phyloP scores from a whole-genome alignment of 2,113 vertebrate species.

The Erythrolamprus reginae region DNA sequence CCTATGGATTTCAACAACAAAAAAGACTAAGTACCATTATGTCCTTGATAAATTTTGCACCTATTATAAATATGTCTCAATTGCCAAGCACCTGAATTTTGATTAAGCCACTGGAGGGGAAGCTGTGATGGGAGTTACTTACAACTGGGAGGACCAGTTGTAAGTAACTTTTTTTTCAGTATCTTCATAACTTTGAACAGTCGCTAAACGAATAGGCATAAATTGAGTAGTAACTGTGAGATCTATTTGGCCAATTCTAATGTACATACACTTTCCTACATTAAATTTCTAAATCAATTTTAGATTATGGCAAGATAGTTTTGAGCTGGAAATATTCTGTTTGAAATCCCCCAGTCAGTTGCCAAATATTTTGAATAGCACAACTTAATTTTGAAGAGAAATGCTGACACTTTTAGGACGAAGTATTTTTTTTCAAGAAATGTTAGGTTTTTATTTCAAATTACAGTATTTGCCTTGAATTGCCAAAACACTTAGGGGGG shows the following conservation, averaged over 20 bases:
- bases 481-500: neutral
- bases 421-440: neutral
- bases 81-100: neutral
- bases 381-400: neutral
- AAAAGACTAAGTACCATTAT: neutral
- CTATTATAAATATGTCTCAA: neutral
- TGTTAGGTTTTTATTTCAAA: neutral
- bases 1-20: neutral
- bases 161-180: neutral
- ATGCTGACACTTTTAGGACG: neutral
- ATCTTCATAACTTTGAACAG: neutral
- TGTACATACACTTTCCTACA: neutral
- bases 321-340: neutral
- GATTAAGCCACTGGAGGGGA: neutral
- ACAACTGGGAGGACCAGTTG: neutral
- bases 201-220: neutral
- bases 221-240: neutral
- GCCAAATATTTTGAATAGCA: neutral
- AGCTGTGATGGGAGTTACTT: neutral
- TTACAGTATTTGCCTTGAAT: neutral
- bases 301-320: neutral
- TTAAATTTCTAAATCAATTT: neutral
- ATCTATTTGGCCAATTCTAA: neutral
- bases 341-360: neutral
- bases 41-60: neutral